Evolutionary conservation across 2,888 invertebrate genomes (phyloP).

Genomic region (Helicoverpa assulta): DNA sequence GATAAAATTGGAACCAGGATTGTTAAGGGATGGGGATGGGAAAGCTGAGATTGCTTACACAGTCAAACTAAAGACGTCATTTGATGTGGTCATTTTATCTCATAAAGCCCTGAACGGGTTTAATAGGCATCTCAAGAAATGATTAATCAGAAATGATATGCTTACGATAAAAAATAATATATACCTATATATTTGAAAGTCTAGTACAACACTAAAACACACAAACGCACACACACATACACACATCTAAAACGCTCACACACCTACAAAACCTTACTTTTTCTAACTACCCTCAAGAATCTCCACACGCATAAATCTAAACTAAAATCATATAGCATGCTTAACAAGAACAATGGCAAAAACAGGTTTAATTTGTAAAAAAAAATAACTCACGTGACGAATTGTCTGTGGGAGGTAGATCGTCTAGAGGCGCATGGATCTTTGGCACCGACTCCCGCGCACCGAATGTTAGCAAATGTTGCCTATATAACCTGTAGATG

Average conservation of each 20-base stretch:
- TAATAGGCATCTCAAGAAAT: neutral
- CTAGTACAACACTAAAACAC: too few species aligned
- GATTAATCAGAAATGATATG: neutral
- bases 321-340: conserved; percentile 30
- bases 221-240: too few species aligned
- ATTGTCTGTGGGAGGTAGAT: conserved; percentile 79
- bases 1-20: conserved; percentile 20
- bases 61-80: neutral
- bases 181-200: neutral
- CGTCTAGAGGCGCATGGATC: conserved; percentile 82
- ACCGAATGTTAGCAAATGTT: conserved; percentile 93
- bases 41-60: neutral
- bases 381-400: conserved; percentile 79
- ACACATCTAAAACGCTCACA: neutral
- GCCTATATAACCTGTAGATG: conserved; percentile 92
- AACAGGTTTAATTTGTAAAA: neutral
- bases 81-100: neutral
- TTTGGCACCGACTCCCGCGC: conserved; percentile 87
- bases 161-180: neutral
- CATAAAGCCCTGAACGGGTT: neutral
- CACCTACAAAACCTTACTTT: neutral
- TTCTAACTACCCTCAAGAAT: conserved; percentile 11
- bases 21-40: conserved; percentile 8
- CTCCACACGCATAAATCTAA: conserved; percentile 2
- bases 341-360: conserved; percentile 20